phyloP scores from a whole-genome alignment of 2,113 vertebrate species.

The Plecotus auritus region DNA sequence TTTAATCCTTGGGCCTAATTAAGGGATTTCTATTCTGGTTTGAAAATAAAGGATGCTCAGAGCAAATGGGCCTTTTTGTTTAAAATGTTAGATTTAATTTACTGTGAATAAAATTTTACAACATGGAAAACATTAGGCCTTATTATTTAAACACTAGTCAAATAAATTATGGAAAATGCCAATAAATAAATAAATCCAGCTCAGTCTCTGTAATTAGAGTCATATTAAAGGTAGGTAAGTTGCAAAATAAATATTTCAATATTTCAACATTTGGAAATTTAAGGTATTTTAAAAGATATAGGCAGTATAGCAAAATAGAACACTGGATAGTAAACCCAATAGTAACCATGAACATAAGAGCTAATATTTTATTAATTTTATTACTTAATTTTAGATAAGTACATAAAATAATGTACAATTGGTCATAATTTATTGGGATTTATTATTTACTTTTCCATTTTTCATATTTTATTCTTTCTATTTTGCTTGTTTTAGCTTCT shows the following conservation, averaged over 20 bases:
- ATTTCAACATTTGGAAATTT: not conserved
- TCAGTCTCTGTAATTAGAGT: not conserved
- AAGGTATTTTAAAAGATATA: not conserved
- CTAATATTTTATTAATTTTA: not conserved
- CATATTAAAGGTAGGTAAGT: not conserved
- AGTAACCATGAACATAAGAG: not conserved
- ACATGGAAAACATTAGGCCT: constrained; percentile 2
- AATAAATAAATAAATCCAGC: not conserved
- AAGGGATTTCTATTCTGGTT: not conserved
- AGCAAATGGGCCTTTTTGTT: constrained; percentile 29
- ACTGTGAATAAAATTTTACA: constrained; percentile 43
- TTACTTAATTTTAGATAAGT: not conserved
- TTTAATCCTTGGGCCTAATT: constrained; percentile 22
- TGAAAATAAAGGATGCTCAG: not conserved
- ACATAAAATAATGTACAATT: not conserved
- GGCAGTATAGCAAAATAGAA: not conserved
- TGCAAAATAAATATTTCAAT: not conserved
- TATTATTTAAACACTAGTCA: not conserved
- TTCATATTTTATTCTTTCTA: not conserved
- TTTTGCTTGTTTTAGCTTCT: not conserved
- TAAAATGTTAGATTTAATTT: constrained; percentile 48
- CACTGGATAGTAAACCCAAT: not conserved
- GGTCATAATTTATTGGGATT: not conserved
- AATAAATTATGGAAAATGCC: not conserved
- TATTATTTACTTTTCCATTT: not conserved